Base-by-base conservation (phyloP, 2,888 invertebrate genomes). In the Amphipoea lucens region DNA sequence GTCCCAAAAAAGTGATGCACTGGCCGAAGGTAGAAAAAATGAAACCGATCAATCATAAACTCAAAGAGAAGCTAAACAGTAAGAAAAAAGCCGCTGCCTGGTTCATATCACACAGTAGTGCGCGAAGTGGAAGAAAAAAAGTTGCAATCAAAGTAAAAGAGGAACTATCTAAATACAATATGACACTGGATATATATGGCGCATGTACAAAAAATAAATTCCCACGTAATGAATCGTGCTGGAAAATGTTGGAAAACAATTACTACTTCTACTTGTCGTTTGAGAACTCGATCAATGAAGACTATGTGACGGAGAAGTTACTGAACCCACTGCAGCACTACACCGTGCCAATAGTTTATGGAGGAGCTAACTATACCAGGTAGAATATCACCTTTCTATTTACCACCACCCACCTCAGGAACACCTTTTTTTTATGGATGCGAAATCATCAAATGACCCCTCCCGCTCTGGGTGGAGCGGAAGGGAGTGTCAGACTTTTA, bases 331-430 rank as follows among this genome's bases (percentile, higher is more conserved):
- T 96, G 72, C 87, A 92, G 63, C 89, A 94, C 84, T 91, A 93
- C 70, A 91, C 93, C 0, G 90, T 96, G 11, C 95, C 95, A 11
- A 89, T 96, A 57, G 95, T 96, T 0, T 96, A 90, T 81, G 95
- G 96, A n/a, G 94, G 90, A 6, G 95, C 96, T 29, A 94, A 96
- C 79, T 96, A 96, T 81, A 91, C 94, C n/a, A 94, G 95, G 96
- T 95, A 75, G 1, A 60, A 57, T 14, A 69, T 23, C 2, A 66
- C 20, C 17, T 42, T 17, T 36, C 36, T 57, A 48, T 48, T 48
- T 57, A 48, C 20, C 36, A 36, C n/a, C 14, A 20, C 2, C 3
- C 17, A 48, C 3, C 1, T 11, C 3, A 40, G n/a, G 4, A 62
- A 17, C 4, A 17, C 4, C 17, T 48, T 29, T 29, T 29, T 29